Conservation (phyloP, 2,888 invertebrate species). For the Trachelus iudaicus region DNA sequence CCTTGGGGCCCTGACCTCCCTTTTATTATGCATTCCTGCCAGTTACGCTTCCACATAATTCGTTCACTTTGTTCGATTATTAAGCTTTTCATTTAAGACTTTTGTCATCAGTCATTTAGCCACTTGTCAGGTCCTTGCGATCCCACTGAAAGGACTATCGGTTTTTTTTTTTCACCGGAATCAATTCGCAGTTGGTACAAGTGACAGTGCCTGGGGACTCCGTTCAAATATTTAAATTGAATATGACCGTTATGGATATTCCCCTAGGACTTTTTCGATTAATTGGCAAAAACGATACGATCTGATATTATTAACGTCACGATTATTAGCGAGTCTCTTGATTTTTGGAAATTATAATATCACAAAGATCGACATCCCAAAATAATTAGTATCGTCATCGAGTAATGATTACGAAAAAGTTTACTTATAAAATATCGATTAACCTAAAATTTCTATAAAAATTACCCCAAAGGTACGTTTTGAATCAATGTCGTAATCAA, state of each 20-base stretch:
- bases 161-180: not conserved
- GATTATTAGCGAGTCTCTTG: not conserved
- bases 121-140: not conserved
- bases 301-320: not conserved
- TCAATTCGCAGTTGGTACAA: not conserved
- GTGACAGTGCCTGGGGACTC: not conserved
- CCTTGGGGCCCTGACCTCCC: not conserved
- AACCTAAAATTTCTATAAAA: not conserved
- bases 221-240: not conserved
- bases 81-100: slow-evolving; percentile 10
- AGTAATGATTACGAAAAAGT: not conserved
- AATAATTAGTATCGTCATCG: not conserved
- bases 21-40: not conserved
- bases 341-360: not conserved
- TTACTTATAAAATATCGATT: not conserved
- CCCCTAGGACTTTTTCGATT: not conserved
- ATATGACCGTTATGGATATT: not conserved
- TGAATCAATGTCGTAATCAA: no score
- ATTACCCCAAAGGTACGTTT: no score
- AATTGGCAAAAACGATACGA: not conserved
- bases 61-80: not conserved
- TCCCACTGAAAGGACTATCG: not conserved
- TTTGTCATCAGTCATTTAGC: not conserved
- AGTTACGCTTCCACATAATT: not conserved
- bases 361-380: not conserved